A percentile compares a stretch with the other conserved stretches of the same genome.
Evolutionary conservation across 2,113 vertebrate species (phyloP).

Genomic region (Thalassoma bifasciatum): DNA sequence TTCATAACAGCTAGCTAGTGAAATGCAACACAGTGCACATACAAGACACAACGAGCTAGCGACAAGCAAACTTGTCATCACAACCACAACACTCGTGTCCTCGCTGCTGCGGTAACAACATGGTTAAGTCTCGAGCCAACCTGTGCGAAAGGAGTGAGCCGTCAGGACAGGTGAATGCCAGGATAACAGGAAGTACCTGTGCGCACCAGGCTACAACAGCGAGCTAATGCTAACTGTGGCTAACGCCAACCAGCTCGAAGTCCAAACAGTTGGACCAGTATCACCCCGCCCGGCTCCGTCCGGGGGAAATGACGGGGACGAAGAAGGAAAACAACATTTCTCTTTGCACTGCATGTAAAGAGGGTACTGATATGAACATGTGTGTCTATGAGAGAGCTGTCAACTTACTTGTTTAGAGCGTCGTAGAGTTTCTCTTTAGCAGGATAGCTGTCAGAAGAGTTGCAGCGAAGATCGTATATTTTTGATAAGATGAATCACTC

Average conservation of each 20-base stretch:
- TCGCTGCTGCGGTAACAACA: background rate
- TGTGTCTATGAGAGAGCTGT: conserved; percentile 48
- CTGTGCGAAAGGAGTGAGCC: background rate
- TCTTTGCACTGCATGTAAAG: background rate
- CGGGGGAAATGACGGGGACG: background rate
- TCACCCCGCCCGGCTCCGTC: conserved; percentile 43
- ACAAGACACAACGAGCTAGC: conserved; percentile 21
- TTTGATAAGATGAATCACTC: conserved; percentile 56
- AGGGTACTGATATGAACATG: background rate
- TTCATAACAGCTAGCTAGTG: conserved; percentile 15
- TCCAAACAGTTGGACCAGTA: conserved; percentile 64
- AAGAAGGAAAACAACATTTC: background rate
- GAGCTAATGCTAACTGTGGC: conserved; percentile 63
- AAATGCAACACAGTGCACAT: conserved; percentile 2
- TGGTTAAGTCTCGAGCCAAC: background rate
- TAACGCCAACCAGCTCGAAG: conserved; percentile 74
- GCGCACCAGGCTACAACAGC: conserved; percentile 15
- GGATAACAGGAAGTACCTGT: conserved; percentile 52
- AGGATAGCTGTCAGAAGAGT: conserved; percentile 65
- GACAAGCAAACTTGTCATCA: conserved; percentile 36
- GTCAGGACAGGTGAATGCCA: conserved; percentile 39
- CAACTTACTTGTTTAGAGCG: conserved; percentile 67
- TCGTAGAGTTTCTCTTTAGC: conserved; percentile 22
- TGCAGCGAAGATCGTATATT: conserved; percentile 72
- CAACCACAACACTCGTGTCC: background rate